Conservation (phyloP, 2,113 vertebrate species). For the Apeltes quadracus region DNA sequence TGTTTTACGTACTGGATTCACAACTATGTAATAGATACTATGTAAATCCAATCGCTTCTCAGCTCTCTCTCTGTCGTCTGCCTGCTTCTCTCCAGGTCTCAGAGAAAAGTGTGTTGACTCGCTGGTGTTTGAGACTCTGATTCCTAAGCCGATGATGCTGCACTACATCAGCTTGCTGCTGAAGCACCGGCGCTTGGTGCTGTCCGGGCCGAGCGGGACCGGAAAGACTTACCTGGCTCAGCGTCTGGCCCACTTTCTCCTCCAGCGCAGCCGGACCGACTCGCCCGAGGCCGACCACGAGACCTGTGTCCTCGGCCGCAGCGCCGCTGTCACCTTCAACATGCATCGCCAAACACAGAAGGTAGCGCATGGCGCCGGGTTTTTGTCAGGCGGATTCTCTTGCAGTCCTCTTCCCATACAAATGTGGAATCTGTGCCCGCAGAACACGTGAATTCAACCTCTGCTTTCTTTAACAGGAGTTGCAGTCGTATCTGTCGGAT, state of each 20-base stretch:
- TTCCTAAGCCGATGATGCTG: slow-evolving; percentile 97
- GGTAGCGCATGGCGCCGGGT: slow-evolving; percentile 66
- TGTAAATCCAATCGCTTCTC: not conserved
- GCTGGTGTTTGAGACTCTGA: slow-evolving; percentile 92
- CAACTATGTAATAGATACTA: not conserved
- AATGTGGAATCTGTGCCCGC: not conserved
- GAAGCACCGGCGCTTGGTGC: slow-evolving; percentile 92
- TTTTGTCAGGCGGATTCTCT: not conserved
- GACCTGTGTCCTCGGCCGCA: slow-evolving; percentile 64
- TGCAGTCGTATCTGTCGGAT: slow-evolving; percentile 94
- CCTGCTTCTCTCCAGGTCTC: slow-evolving; percentile 81
- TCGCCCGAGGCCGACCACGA: slow-evolving; percentile 50
- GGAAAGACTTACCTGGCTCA: slow-evolving; percentile 95
- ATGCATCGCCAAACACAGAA: slow-evolving; percentile 97
- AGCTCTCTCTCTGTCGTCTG: not conserved
- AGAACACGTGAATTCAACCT: not conserved
- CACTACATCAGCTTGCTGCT: slow-evolving; percentile 95
- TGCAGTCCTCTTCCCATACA: not conserved
- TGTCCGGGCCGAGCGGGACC: slow-evolving; percentile 93
- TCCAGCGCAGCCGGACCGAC: slow-evolving; percentile 87
- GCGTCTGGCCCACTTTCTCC: slow-evolving; percentile 90
- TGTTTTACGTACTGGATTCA: not conserved
- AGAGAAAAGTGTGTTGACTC: slow-evolving; percentile 93
- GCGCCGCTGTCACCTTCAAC: slow-evolving; percentile 90
- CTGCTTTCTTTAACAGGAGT: slow-evolving; percentile 80